phyloP scores from a whole-genome alignment of 2,797 vertebrate genomes.

The Eidolon dupreanum region DNA sequence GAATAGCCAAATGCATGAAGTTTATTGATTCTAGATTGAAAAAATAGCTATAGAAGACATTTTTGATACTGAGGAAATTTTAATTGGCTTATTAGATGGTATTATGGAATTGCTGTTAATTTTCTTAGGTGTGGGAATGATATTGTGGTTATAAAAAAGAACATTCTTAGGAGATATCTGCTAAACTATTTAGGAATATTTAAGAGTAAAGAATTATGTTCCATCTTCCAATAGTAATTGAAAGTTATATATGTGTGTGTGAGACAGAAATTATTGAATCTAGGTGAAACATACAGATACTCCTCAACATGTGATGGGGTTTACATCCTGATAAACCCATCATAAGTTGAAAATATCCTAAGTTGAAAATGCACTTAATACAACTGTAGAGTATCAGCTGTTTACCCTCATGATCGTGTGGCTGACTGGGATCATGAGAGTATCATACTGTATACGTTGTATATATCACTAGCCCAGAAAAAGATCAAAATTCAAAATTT shows the following conservation, averaged over 20 bases:
- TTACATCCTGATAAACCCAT: background rate
- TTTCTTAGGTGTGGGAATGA: background rate
- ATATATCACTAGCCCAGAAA: background rate
- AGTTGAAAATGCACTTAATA: background rate
- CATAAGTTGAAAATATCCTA: background rate
- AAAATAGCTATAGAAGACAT: background rate
- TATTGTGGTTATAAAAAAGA: background rate
- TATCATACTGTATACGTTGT: too few relatives aligned
- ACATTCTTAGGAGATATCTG: background rate
- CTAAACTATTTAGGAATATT: background rate
- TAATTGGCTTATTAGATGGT: background rate
- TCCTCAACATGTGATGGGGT: background rate
- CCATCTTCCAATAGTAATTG: background rate
- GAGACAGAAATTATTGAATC: background rate
- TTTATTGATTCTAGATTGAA: background rate
- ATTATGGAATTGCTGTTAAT: background rate
- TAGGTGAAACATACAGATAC: background rate
- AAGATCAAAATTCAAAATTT: background rate
- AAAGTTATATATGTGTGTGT: background rate
- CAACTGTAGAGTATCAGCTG: background rate
- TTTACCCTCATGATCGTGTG: accelerated
- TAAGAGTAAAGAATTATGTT: background rate
- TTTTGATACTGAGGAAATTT: background rate
- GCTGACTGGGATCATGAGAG: too few relatives aligned
- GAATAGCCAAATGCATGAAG: background rate